Evolutionary conservation across 2,113 vertebrate species (phyloP).

Genomic region (Cottus gobio): DNA sequence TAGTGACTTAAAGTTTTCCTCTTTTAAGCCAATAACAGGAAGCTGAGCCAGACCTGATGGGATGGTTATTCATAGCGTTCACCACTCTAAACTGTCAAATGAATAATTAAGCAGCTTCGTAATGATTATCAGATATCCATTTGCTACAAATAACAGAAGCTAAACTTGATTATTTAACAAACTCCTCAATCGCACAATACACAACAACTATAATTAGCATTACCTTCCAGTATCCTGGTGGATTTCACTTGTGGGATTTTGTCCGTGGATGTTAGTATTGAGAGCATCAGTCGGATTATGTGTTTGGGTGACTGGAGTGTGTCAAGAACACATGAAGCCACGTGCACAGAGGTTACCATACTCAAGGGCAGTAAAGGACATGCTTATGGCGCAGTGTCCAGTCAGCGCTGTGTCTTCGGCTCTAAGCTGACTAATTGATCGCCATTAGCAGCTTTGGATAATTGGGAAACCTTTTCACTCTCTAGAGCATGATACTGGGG

Average conservation of each 20-base stretch:
- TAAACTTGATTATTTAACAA: slow-evolving; percentile 17
- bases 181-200: no score
- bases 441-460: slow-evolving; percentile 72
- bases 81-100: slow-evolving; percentile 4
- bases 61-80: neutral
- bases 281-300: slow-evolving; percentile 35
- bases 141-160: neutral
- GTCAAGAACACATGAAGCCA: slow-evolving; percentile 36
- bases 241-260: slow-evolving; percentile 15
- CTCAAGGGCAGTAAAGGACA: slow-evolving; percentile 32
- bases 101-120: slow-evolving; percentile 5
- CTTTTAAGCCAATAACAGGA: neutral
- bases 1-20: neutral
- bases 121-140: slow-evolving; percentile 13
- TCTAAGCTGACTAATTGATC: slow-evolving; percentile 76
- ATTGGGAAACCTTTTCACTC: slow-evolving; percentile 48
- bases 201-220: neutral
- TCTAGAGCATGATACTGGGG: slow-evolving; percentile 29
- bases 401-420: slow-evolving; percentile 23
- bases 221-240: neutral
- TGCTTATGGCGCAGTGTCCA: slow-evolving; percentile 32
- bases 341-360: slow-evolving; percentile 53
- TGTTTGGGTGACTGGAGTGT: slow-evolving; percentile 36
- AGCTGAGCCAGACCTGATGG: neutral
- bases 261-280: slow-evolving; percentile 35